These are phyloP conservation scores for Potorous gilbertii DNA, from an alignment of 2,797 vertebrate genomes.

Conservation along the genomic window DNA sequence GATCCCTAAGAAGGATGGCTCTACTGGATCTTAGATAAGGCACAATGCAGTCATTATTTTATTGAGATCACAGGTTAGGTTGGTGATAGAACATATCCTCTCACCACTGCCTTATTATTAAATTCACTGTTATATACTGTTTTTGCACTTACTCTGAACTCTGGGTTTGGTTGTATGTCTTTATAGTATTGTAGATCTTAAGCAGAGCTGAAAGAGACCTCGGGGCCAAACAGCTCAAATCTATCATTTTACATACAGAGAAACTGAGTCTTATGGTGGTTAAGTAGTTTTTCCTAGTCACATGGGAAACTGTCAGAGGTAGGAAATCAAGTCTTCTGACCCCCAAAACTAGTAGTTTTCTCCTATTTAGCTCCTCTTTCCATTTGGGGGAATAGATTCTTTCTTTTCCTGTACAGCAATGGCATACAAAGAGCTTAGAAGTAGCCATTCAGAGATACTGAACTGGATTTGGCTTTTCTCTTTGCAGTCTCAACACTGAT, in stretches of 20 bases:
- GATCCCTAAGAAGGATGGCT: background rate
- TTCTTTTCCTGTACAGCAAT: background rate
- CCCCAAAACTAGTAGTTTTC: background rate
- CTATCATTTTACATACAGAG: background rate
- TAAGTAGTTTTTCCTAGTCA: background rate
- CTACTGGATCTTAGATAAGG: background rate
- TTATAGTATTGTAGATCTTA: background rate
- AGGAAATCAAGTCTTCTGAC: background rate
- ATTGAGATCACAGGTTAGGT: background rate
- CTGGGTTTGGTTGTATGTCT: background rate
- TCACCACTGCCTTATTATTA: background rate
- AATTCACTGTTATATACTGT: background rate
- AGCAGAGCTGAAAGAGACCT: background rate
- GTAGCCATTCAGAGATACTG: background rate
- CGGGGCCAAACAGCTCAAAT: background rate
- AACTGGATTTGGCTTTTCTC: background rate
- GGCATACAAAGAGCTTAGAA: background rate
- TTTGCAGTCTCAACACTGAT: background rate
- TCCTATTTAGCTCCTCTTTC: background rate
- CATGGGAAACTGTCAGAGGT: background rate
- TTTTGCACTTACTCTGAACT: background rate
- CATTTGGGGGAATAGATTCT: background rate
- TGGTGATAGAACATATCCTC: background rate
- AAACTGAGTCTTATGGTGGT: background rate
- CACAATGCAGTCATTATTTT: background rate